Evolutionary conservation across 2,797 vertebrate species (phyloP).

Genomic region (Corythornis leucogaster): DNA sequence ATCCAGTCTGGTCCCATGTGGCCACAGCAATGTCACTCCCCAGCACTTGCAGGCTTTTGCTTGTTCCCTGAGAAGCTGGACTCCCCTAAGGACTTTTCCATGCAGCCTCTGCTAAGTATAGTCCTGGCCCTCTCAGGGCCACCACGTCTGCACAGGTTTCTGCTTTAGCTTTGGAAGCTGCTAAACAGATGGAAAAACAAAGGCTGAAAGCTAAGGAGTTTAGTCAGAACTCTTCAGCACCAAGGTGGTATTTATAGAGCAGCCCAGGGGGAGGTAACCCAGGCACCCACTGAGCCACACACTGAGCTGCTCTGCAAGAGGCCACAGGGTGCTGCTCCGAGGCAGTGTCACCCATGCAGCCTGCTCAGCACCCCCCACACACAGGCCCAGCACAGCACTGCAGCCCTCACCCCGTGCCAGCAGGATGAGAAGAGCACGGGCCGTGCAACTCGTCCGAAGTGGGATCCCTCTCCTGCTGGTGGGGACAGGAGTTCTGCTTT

Average conservation of each 20-base stretch:
- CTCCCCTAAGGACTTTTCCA: background rate
- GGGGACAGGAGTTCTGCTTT: background rate
- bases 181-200: background rate
- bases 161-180: background rate
- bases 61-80: background rate
- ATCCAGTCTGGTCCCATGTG: background rate
- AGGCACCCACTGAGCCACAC: background rate
- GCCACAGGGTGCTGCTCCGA: background rate
- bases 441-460: fast-evolving
- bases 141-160: background rate
- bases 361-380: background rate
- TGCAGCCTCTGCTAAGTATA: background rate
- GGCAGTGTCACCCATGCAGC: background rate
- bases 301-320: background rate
- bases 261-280: background rate
- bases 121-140: background rate
- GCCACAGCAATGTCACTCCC: background rate
- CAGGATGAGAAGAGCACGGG: background rate
- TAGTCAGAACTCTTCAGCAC: background rate
- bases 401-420: background rate
- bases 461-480: background rate
- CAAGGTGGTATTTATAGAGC: background rate
- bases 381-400: background rate
- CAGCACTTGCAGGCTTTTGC: background rate
- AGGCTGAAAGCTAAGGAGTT: background rate